Evolutionary conservation across 2,888 invertebrate genomes (phyloP), one percentile per base, ranked within the genome.

Genomic region (Campoplex nolae): DNA sequence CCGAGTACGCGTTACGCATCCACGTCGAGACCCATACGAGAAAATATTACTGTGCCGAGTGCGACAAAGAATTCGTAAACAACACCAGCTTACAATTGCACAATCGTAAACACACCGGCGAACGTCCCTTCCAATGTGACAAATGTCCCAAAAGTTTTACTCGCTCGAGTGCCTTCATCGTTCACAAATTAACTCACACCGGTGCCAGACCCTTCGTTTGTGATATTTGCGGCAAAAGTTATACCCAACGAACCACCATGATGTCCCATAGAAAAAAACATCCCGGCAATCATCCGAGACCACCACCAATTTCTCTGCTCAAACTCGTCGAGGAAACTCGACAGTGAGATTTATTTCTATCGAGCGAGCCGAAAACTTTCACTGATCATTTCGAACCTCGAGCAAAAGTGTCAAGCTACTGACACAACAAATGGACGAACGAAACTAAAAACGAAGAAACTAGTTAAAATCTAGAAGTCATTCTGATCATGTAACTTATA

Each of bases 71-170:
- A 23, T 86, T 85, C n/a, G 78, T 56, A 0, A 83, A 71, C 32
- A 65, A 65, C 9, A 70, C 38, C 92, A 68, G 93, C 92, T 81
- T 94, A 0, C 93, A 92, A 75, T 93, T 94, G 0, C 94, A 94
- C 70, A 90, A 94, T 6, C 89, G 94, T 3, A 93, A 92, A 11
- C 93, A 94, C 77, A 93, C 93, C 0, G 94, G 93, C 4, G 93
- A 93, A 74, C 77, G 92, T 16, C 93, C 93, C 0, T 94, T 93
- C 77, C 91, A 93, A 32, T 94, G 94, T 68, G 90, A 91, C 0
- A 91, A 93, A 77, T 94, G 94, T 83, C 90, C 92, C 38, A 94
- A 94, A 87, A 86, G 92, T 2, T 94, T 94, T 76, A 93, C 93
- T 0, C 93, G 94, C 56, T 89, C 93, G 9, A 94, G 74, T 56